These are phyloP conservation scores for Echiichthys vipera DNA, from an alignment of 2,797 vertebrate species.

Conservation along the genomic window DNA sequence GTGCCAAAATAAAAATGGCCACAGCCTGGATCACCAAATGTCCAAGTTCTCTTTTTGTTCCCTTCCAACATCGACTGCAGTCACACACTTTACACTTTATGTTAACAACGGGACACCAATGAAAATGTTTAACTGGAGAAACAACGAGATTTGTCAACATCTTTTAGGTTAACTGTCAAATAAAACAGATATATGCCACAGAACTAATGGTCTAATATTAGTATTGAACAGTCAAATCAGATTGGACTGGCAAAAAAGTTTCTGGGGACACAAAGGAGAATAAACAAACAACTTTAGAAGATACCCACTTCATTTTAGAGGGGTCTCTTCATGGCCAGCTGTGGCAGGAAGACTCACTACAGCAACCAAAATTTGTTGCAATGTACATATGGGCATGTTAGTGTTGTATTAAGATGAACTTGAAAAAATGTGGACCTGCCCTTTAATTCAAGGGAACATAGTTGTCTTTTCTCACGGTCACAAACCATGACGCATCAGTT, in stretches of 20 bases:
- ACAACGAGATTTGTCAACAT: too few relatives aligned
- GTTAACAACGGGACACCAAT: neutral
- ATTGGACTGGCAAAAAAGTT: too few relatives aligned
- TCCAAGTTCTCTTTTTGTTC: neutral
- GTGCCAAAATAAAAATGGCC: conserved; percentile 55
- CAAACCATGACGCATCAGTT: neutral
- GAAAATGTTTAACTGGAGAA: too few relatives aligned
- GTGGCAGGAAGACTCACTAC: neutral
- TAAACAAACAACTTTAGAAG: neutral
- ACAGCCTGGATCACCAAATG: conserved; percentile 6
- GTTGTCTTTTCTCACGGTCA: neutral
- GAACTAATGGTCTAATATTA: too few relatives aligned
- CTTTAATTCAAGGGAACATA: neutral
- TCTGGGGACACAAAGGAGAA: too few relatives aligned
- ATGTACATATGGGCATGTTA: neutral
- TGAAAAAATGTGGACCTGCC: too few relatives aligned
- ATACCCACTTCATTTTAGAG: neutral
- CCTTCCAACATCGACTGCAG: neutral
- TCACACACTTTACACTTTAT: neutral
- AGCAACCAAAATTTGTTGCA: neutral
- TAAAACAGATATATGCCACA: too few relatives aligned
- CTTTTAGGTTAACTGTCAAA: too few relatives aligned
- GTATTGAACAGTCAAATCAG: too few relatives aligned
- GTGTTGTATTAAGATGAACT: neutral
- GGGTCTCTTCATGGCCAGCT: neutral